phyloP scores from a whole-genome alignment of 2,113 vertebrate species.

The Eudorcas thomsonii region DNA sequence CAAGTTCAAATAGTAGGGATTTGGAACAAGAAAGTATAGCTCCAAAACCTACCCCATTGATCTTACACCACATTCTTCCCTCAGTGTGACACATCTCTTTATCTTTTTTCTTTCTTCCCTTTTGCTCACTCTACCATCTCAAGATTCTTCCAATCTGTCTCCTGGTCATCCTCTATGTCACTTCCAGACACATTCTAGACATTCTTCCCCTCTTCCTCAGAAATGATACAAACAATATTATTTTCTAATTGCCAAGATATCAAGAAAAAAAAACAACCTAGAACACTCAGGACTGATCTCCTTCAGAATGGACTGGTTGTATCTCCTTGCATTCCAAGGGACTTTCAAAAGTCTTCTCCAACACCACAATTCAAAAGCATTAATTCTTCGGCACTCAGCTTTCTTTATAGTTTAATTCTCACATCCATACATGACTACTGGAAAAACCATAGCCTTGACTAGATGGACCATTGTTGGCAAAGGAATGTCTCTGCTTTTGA shows the following conservation, averaged over 20 bases:
- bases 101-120: neutral
- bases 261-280: neutral
- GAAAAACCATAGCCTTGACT: neutral
- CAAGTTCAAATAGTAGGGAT: neutral
- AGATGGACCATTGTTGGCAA: neutral
- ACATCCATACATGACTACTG: neutral
- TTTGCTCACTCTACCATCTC: neutral
- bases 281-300: neutral
- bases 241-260: neutral
- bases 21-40: neutral
- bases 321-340: neutral
- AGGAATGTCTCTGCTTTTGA: neutral
- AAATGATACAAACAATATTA: neutral
- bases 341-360: neutral
- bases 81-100: neutral
- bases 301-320: neutral
- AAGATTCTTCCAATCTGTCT: neutral
- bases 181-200: neutral
- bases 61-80: neutral
- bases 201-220: neutral
- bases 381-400: fast-evolving
- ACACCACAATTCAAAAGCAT: neutral
- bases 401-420: neutral
- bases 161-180: neutral
- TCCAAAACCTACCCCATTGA: neutral